A percentile compares a stretch with the other conserved stretches of the same genome.
Conservation (phyloP, 2,113 vertebrate species). For the Crotalus horridus region DNA sequence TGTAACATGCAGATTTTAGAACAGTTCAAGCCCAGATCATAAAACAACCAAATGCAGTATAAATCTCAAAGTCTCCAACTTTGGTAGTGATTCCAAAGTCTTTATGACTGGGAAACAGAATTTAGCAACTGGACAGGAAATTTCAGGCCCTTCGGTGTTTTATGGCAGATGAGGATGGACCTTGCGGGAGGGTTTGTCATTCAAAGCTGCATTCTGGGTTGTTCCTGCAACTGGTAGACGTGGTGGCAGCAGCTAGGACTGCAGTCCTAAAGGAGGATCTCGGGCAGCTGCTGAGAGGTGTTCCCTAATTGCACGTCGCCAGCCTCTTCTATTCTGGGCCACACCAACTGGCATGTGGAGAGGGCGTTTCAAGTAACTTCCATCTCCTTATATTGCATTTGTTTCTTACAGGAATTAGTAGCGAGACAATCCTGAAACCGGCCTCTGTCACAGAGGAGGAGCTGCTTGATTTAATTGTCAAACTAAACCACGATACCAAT, state of each 20-base stretch:
- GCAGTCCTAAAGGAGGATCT: not conserved
- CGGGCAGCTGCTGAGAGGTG: not conserved
- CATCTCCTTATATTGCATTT: not conserved
- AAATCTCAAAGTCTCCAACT: not conserved
- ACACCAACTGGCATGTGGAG: not conserved
- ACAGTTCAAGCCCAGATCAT: not conserved
- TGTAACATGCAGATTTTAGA: not conserved
- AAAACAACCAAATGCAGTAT: not conserved
- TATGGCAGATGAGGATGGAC: not conserved
- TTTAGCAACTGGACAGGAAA: not conserved
- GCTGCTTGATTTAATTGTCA: slow-evolving; percentile 84
- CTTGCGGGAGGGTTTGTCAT: not conserved
- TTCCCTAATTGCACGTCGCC: not conserved
- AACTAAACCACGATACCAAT: slow-evolving; percentile 82
- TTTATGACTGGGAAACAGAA: not conserved
- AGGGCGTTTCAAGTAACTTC: not conserved
- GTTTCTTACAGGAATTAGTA: slow-evolving; percentile 81
- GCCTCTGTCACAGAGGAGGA: slow-evolving; percentile 85
- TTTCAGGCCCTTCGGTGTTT: not conserved
- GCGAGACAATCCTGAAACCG: slow-evolving; percentile 89
- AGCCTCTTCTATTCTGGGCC: not conserved
- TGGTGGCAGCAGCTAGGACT: not conserved
- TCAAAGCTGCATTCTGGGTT: not conserved
- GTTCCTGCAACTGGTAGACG: not conserved
- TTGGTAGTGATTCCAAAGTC: not conserved